Conservation (phyloP, 2,888 invertebrate genomes). For the Brachynemurus nebulosus region DNA sequence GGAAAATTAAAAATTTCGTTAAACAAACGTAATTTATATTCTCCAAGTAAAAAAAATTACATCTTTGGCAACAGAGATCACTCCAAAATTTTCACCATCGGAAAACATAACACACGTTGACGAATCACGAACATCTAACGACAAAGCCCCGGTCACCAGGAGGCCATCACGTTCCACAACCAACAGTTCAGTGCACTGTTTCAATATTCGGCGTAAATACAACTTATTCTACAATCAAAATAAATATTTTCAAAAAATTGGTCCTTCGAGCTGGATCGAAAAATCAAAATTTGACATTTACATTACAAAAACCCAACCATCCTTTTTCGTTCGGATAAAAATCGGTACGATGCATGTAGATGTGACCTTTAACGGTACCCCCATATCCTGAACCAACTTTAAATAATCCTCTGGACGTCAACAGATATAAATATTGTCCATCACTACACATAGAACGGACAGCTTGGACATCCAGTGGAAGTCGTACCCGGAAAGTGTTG, state of each 20-base stretch:
- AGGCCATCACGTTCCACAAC: constrained; percentile 40
- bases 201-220: constrained; percentile 53
- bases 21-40: neutral
- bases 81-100: constrained; percentile 65
- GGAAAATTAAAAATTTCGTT: constrained; percentile 14
- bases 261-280: neutral
- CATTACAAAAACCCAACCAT: constrained; percentile 77
- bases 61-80: constrained; percentile 66
- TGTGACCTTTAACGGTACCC: constrained; percentile 82
- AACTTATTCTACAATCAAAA: constrained; percentile 54
- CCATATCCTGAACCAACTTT: constrained; percentile 94
- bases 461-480: constrained; percentile 34
- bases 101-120: constrained; percentile 50
- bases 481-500: constrained; percentile 46
- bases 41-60: too few species aligned
- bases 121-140: constrained; percentile 31
- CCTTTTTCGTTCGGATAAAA: constrained; percentile 69
- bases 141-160: constrained; percentile 33
- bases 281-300: constrained; percentile 31
- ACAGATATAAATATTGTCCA: constrained; percentile 79
- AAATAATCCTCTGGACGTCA: constrained; percentile 68
- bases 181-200: constrained; percentile 37
- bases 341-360: constrained; percentile 72
- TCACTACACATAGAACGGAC: constrained; percentile 67
- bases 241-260: neutral